Conservation (phyloP, 2,888 invertebrate species). For the Volucella inanis region DNA sequence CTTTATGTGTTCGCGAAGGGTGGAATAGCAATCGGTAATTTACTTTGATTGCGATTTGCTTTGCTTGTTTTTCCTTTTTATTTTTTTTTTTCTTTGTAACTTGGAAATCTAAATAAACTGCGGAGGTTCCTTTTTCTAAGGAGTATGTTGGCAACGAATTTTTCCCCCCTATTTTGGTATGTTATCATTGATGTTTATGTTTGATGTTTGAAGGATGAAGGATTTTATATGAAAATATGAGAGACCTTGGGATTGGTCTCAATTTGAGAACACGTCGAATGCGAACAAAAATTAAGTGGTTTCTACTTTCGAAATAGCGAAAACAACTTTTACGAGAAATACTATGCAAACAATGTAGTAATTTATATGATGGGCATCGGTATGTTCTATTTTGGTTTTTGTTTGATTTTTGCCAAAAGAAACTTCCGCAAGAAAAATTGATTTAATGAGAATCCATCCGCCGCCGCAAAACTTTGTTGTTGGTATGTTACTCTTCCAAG, state of each 20-base stretch:
- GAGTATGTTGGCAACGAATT: background rate
- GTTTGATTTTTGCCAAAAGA: too few relatives aligned
- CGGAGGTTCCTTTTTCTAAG: background rate
- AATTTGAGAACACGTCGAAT: too few relatives aligned
- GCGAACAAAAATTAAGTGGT: too few relatives aligned
- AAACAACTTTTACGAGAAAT: too few relatives aligned
- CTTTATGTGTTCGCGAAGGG: slow-evolving; percentile 33
- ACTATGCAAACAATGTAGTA: too few relatives aligned
- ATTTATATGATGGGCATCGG: too few relatives aligned
- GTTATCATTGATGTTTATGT: slow-evolving; percentile 18
- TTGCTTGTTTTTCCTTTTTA: background rate
- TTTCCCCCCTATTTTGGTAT: slow-evolving; percentile 5
- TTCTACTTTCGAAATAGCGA: too few relatives aligned
- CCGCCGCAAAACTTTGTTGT: too few relatives aligned
- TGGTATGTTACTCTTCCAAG: too few relatives aligned
- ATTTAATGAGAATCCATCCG: too few relatives aligned
- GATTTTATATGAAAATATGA: background rate
- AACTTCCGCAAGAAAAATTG: too few relatives aligned
- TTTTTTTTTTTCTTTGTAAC: slow-evolving; percentile 7
- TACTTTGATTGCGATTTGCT: slow-evolving; percentile 55
- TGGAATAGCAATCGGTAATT: slow-evolving; percentile 50
- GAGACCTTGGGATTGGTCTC: background rate
- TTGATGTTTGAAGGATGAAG: slow-evolving; percentile 14
- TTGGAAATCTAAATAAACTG: slow-evolving; percentile 46
- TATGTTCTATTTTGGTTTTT: too few relatives aligned